phyloP scores from a whole-genome alignment of 2,888 invertebrate genomes.

The Leucophora obtusa region DNA sequence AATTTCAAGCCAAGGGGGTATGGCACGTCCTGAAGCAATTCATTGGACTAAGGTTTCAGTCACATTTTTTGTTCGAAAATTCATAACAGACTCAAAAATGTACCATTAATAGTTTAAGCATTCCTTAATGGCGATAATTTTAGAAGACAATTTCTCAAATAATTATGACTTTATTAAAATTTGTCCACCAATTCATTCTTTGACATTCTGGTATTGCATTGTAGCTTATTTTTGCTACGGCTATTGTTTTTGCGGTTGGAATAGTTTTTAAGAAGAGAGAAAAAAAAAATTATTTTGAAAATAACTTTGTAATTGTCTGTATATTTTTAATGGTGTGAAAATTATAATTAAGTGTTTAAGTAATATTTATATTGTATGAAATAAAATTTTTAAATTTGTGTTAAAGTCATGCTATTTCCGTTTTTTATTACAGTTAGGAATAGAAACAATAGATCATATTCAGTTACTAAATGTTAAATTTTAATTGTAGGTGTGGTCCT shows the following conservation, averaged over 20 bases:
- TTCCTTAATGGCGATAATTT: no score
- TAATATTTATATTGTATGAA: background rate
- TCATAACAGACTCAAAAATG: no score
- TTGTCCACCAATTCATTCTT: background rate
- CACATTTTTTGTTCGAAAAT: no score
- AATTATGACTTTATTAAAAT: no score
- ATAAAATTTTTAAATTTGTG: conserved; percentile 10
- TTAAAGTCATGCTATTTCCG: conserved; percentile 6
- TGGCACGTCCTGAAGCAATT: no score
- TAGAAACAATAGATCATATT: conserved; percentile 44
- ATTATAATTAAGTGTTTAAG: conserved; percentile 59
- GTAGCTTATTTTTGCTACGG: conserved; percentile 13
- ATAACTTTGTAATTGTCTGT: conserved; percentile 60
- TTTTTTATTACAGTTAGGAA: conserved; percentile 17
- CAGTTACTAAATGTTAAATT: conserved; percentile 10
- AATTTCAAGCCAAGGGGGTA: no score
- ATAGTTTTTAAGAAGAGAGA: conserved; percentile 41
- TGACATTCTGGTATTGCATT: conserved; percentile 7
- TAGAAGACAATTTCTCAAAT: no score
- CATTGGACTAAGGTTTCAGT: no score
- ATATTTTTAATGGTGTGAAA: conserved; percentile 60
- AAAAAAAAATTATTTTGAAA: conserved; percentile 33
- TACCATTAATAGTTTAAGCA: no score
- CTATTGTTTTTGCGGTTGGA: conserved; percentile 11
- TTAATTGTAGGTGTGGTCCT: conserved; percentile 35